Evolutionary conservation across 1,140 invertebrate genomes (phyloP).

Genomic region (Heliconius hermathena): DNA sequence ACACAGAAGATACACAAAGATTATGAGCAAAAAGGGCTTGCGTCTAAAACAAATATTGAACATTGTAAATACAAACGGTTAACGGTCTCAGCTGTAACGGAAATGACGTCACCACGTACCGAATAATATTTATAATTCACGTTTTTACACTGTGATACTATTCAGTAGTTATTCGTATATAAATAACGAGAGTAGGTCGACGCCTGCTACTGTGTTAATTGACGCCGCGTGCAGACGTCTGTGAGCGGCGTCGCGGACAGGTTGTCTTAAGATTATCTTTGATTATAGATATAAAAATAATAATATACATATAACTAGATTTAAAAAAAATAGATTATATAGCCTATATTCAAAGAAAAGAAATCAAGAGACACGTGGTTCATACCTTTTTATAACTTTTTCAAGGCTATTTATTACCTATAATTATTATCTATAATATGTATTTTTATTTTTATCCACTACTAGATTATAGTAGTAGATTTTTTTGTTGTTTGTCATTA

Average conservation of each 20-base stretch:
- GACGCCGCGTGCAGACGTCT: constrained; percentile 20
- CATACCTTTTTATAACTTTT: too few relatives aligned
- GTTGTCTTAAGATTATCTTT: background rate
- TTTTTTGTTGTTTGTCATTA: too few relatives aligned
- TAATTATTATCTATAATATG: too few relatives aligned
- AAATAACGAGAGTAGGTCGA: constrained; percentile 26
- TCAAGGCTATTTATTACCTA: too few relatives aligned
- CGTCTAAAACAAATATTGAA: constrained; percentile 1
- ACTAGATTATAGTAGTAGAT: too few relatives aligned
- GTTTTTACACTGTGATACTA: constrained; percentile 32
- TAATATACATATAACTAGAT: too few relatives aligned
- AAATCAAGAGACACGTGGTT: too few relatives aligned
- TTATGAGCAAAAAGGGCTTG: constrained; percentile 2
- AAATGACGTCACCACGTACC: constrained; percentile 26
- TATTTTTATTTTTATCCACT: too few relatives aligned
- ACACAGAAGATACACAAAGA: background rate
- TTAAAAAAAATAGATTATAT: too few relatives aligned
- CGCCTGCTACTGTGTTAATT: constrained; percentile 12
- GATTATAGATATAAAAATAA: too few relatives aligned
- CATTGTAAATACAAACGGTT: background rate
- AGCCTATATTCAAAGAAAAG: too few relatives aligned
- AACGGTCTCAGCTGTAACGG: constrained; percentile 21
- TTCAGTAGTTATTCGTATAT: constrained; percentile 16
- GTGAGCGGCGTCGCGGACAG: constrained; percentile 18
- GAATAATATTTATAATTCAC: constrained; percentile 31